Base-by-base conservation (phyloP, 2,888 invertebrate genomes). In the Isotomurus palustris region DNA sequence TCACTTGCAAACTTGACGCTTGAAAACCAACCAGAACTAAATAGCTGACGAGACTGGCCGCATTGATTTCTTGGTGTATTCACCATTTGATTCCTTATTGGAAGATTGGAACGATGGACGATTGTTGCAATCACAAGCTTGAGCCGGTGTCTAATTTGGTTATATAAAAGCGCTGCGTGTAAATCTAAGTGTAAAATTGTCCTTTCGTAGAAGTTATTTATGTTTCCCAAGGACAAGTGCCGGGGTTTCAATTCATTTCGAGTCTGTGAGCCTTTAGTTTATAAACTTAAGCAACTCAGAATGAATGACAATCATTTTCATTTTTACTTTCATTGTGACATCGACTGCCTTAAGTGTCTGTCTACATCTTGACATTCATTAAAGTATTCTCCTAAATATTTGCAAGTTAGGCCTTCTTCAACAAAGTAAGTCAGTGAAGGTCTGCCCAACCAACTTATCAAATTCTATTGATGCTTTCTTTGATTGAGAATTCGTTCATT, bases 201-300 rank as follows among this genome's bases (percentile, higher is more conserved):
- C 38, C 38, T 38, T 38, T 38, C 38, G 17, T 5, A 38, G 6
- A 14, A 38, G 38, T 38, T 38, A 38, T 38, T 38, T 38, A 38
- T 38, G n/a, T 38, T 38, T 17, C 8, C 14, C 38, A 38, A 38
- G 38, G 38, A 38, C 38, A 38, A 38, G 38, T 38, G 38, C n/a
- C n/a, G n/a, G n/a, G n/a, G n/a, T n/a, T n/a, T n/a, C n/a, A n/a
- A n/a, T n/a, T n/a, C n/a, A n/a, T n/a, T 38, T 38, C 19, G n/a
- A 19, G 4, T 38, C 38, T 38, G 14, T n/a, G 38, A 38, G n/a
- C 5, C 19, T 38, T 32, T 32, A 10, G 8, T 32, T 32, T 10
- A 10, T 38, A 38, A 17, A 5, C 6, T 14, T 14, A 19, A 38
- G 5, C 19, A 8, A 14, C 19, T 5, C 38, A 14, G 14, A 38